Conservation (phyloP, 2,113 vertebrate species). For the Scomber colias region DNA sequence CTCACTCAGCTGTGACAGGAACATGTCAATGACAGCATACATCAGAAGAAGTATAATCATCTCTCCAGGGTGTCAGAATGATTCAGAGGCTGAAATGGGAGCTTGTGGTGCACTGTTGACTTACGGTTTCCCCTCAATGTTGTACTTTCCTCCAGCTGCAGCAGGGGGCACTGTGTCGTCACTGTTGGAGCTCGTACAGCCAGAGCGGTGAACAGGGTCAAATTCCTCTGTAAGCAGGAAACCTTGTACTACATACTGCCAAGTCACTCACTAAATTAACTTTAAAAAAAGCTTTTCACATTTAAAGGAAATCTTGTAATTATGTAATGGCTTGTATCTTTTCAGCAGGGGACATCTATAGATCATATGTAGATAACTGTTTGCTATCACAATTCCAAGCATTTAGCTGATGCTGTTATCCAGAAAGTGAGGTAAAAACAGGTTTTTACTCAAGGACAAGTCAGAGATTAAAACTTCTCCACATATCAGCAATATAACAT, state of each 20-base stretch:
- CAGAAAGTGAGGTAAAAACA: constrained; percentile 1
- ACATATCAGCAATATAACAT: constrained; percentile 48
- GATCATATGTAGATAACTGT: background rate
- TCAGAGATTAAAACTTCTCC: constrained; percentile 12
- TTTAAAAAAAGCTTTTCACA: constrained; percentile 23
- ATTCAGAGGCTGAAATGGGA: constrained; percentile 65
- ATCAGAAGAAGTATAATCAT: constrained; percentile 53
- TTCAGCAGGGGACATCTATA: constrained; percentile 21
- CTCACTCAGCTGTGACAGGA: constrained; percentile 46
- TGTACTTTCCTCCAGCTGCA: constrained; percentile 42
- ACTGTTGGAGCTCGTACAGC: constrained; percentile 7
- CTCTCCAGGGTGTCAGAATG: constrained; percentile 60
- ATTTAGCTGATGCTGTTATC: background rate
- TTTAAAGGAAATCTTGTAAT: constrained; percentile 22
- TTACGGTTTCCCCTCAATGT: background rate
- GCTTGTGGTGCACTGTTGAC: constrained; percentile 28
- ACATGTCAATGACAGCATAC: constrained; percentile 44
- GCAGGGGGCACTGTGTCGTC: constrained; percentile 84
- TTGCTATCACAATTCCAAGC: background rate
- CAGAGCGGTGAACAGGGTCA: constrained; percentile 6
- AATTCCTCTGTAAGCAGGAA: constrained; percentile 39
- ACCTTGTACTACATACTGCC: constrained; percentile 5
- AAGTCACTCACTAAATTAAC: constrained; percentile 46
- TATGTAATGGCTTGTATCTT: constrained; percentile 28
- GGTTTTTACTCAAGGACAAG: constrained; percentile 19